Evolutionary conservation across 1,140 invertebrate genomes (phyloP).

Genomic region (Lethocerus indicus): DNA sequence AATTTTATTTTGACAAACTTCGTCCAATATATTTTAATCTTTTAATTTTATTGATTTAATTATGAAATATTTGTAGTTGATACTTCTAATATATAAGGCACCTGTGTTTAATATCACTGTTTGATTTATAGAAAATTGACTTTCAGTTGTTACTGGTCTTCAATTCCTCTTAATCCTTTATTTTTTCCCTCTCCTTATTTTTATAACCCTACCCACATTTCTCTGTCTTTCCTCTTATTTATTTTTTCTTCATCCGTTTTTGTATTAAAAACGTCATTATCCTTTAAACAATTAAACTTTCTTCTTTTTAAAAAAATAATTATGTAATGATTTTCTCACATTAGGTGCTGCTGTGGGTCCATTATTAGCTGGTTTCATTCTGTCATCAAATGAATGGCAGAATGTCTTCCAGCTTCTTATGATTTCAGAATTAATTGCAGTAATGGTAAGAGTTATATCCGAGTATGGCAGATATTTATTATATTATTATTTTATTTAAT

Average conservation of each 20-base stretch:
- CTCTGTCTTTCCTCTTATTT: not conserved
- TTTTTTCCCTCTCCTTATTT: not conserved
- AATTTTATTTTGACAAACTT: not conserved
- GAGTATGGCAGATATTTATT: too few species aligned
- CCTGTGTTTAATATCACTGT: not conserved
- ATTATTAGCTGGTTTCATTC: conserved; percentile 70
- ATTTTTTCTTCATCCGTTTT: not conserved
- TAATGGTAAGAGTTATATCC: conserved; percentile 52
- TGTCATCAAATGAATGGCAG: conserved; percentile 49
- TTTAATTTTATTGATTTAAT: not conserved
- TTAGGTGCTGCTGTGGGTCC: conserved; percentile 79
- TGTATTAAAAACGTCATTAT: not conserved
- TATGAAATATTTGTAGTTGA: not conserved
- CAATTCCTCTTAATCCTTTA: not conserved
- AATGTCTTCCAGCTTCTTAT: conserved; percentile 90
- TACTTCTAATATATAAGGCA: not conserved
- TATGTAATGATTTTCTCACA: conserved; percentile 5
- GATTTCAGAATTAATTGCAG: conserved; percentile 56
- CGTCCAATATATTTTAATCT: not conserved
- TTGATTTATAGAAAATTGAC: not conserved
- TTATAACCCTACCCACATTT: not conserved
- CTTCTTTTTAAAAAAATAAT: not conserved
- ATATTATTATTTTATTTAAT: too few species aligned
- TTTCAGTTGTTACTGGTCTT: not conserved
- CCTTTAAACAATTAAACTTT: not conserved